Conservation (phyloP, 2,797 vertebrate species). For the Coracias cyanogaster region DNA sequence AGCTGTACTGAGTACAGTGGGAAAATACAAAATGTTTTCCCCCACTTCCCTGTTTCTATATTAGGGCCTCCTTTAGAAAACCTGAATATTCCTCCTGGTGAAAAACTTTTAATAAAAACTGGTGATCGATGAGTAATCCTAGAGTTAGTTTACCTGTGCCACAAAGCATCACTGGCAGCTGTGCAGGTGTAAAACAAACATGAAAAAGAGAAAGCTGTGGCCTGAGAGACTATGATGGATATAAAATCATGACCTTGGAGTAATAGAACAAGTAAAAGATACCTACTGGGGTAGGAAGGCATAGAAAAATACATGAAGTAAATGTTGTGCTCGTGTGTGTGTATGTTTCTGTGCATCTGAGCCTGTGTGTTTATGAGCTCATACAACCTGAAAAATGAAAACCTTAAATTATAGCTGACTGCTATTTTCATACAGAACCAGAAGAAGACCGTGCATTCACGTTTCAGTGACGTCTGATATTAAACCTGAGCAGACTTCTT, state of each 20-base stretch:
- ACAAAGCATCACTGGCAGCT: background rate
- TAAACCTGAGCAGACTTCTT: background rate
- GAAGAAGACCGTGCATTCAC: background rate
- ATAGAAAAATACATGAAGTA: background rate
- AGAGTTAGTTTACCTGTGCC: background rate
- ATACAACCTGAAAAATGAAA: background rate
- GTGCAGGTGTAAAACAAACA: background rate
- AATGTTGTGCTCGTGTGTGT: background rate
- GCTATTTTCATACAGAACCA: background rate
- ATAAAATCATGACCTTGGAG: background rate
- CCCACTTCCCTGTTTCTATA: rapidly evolving
- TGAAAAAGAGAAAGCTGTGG: background rate
- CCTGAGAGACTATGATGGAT: background rate
- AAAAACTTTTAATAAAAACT: background rate
- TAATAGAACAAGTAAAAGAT: background rate
- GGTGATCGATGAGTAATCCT: background rate
- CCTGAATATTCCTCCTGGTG: background rate
- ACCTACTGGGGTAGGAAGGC: background rate
- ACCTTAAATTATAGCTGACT: background rate
- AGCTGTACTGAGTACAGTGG: background rate
- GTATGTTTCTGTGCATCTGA: background rate
- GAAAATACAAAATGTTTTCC: background rate
- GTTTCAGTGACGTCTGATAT: background rate
- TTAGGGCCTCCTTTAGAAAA: background rate
- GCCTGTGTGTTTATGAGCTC: background rate